Evolutionary conservation across 2,797 vertebrate genomes (phyloP), one percentile per base, ranked within the genome.

Genomic region (Lates japonicus): DNA sequence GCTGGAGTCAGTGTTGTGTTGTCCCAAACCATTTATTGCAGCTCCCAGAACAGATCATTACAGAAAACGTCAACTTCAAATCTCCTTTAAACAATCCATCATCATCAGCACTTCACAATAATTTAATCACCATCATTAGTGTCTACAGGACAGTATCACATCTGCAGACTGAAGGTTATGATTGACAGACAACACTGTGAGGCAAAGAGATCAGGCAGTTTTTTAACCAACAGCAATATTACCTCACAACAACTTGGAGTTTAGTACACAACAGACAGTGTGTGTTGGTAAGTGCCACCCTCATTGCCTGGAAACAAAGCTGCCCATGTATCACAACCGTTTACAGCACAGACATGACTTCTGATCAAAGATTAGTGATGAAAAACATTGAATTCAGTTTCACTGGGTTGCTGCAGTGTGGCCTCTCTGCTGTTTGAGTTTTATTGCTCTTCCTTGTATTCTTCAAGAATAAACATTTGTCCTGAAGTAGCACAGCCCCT

Each of bases 21-120:
- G 85, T 95, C 84, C 92, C 93, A 94, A 95, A 94, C 80, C 81
- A 93, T 95, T 96, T 90, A 95, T 95, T 95, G 85, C 84, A 93
- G 92, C 90, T 88, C 89, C 78, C 90, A 87, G 74, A 94, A 94
- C 82, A 91, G 87, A 90, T 92, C 84, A 87, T 89, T 88, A 91
- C 92, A 94, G 83, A 92, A 84, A 90, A 87, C 61, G 72, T 80
- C 87, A 79, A 87, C 76, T 89, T 73, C 78, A 86, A 83, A 85
- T 88, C 68, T 65, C 67, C 73, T 73, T 74, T 70, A 78, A 80
- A 74, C 44, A 81, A 81, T 65, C 70, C 77, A 49, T 66, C 19
- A 70, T 44, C 37, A 78, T 76, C 70, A 76, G 64, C 63, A 89
- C 80, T 81, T 90, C 74, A 92, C 84, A 93, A 95, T 94, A 94